These are phyloP conservation scores for Nephrotoma appendiculata DNA, from an alignment of 2,888 invertebrate genomes.

Conservation along the genomic window DNA sequence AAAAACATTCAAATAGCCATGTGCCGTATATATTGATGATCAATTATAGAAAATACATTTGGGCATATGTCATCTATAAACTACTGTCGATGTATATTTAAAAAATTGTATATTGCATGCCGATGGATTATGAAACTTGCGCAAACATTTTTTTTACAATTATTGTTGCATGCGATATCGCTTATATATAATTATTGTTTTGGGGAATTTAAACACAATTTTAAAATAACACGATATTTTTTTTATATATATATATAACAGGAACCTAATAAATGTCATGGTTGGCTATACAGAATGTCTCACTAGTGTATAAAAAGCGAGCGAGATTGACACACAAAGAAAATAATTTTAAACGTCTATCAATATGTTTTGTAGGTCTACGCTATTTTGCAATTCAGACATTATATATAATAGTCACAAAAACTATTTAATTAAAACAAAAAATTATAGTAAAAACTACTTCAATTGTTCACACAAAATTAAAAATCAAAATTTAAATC, in stretches of 20 bases:
- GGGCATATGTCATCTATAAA: not conserved
- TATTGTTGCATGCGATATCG: not conserved
- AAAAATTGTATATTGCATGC: not conserved
- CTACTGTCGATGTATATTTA: no score
- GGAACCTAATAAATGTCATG: no score
- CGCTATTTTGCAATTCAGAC: not conserved
- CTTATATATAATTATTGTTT: not conserved
- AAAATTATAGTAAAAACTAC: not conserved
- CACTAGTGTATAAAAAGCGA: not conserved
- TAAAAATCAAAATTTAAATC: not conserved
- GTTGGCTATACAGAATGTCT: no score
- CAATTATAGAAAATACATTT: not conserved
- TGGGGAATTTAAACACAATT: not conserved
- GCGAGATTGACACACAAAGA: not conserved
- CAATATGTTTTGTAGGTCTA: not conserved
- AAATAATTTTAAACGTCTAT: not conserved
- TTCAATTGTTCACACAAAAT: not conserved
- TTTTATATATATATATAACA: no score
- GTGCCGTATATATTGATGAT: not conserved
- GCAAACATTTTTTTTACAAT: not conserved
- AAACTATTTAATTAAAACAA: not conserved
- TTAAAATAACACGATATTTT: not conserved
- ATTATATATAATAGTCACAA: not conserved
- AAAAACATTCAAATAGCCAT: not conserved
- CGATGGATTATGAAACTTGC: not conserved